phyloP scores from a whole-genome alignment of 2,888 invertebrate species.

The Dyspetes luteomarginatus region DNA sequence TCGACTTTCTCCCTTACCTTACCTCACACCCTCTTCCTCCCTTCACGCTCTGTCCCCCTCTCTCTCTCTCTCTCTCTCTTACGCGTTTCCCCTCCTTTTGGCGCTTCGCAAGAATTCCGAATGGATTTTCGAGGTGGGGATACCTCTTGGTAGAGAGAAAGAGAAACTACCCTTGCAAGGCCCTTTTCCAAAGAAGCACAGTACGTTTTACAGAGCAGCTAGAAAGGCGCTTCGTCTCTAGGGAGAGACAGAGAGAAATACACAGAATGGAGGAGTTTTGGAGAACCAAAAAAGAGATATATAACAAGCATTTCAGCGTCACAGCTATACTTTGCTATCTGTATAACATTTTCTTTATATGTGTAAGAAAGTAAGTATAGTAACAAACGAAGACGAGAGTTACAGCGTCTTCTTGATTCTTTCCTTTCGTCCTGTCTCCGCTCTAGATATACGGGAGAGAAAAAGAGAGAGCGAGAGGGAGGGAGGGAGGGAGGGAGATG shows the following conservation, averaged over 20 bases:
- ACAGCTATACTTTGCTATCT: constrained; percentile 23
- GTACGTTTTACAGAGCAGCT: constrained; percentile 27
- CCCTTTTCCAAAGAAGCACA: constrained; percentile 24
- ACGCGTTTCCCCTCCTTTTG: not conserved
- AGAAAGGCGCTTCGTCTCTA: constrained; percentile 19
- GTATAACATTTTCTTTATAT: too few species aligned
- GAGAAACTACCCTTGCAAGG: constrained; percentile 28
- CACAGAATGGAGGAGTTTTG: constrained; percentile 10
- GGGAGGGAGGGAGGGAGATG: constrained; percentile 18
- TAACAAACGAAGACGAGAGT: constrained; percentile 24
- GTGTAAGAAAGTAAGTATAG: too few species aligned
- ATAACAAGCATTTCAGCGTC: too few species aligned
- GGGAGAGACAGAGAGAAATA: constrained; percentile 12
- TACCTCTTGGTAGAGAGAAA: constrained; percentile 29
- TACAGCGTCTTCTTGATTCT: constrained; percentile 25
- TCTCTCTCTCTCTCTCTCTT: not conserved
- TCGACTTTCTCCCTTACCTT: constrained; percentile 61
- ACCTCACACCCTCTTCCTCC: constrained; percentile 44
- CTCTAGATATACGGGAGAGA: not conserved
- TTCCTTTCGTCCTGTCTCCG: constrained; percentile 31
- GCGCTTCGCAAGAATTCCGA: constrained; percentile 3
- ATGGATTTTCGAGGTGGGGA: constrained; percentile 16
- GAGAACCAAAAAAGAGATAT: constrained; percentile 43
- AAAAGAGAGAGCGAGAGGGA: not conserved
- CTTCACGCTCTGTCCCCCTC: constrained; percentile 6